Conservation (phyloP, 2,113 vertebrate species). For the Plecotus auritus region DNA sequence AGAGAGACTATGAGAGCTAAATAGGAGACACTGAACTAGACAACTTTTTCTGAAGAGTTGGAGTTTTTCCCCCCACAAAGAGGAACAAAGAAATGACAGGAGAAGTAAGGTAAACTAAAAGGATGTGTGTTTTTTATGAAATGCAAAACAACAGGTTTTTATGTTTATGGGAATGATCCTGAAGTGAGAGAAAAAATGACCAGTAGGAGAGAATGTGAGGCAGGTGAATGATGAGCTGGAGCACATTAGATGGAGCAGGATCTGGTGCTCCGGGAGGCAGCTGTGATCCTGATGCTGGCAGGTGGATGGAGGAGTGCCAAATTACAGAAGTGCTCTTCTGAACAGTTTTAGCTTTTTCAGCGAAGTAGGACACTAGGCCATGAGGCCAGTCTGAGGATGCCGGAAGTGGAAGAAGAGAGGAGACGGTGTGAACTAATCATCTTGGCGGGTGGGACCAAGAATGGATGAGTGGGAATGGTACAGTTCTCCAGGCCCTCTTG, state of each 20-base stretch:
- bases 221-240: too few species aligned
- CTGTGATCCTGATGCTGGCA: not conserved
- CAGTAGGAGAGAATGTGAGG: not conserved
- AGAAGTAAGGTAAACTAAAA: not conserved
- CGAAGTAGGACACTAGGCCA: not conserved
- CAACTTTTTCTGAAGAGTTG: not conserved
- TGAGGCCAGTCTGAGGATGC: not conserved
- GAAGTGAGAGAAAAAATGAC: not conserved
- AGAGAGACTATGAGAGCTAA: not conserved
- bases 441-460: not conserved
- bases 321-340: not conserved
- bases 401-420: not conserved
- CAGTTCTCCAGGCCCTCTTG: not conserved
- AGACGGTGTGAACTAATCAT: not conserved
- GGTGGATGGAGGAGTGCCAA: rapidly evolving
- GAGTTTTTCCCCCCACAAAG: not conserved
- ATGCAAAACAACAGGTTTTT: not conserved
- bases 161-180: not conserved
- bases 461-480: not conserved
- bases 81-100: not conserved
- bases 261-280: too few species aligned
- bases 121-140: not conserved
- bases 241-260: rapidly evolving
- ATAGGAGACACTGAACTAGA: not conserved
- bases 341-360: not conserved